Evolutionary conservation across 2,797 vertebrate genomes (phyloP).

Genomic region (Triplophysa bombifrons): DNA sequence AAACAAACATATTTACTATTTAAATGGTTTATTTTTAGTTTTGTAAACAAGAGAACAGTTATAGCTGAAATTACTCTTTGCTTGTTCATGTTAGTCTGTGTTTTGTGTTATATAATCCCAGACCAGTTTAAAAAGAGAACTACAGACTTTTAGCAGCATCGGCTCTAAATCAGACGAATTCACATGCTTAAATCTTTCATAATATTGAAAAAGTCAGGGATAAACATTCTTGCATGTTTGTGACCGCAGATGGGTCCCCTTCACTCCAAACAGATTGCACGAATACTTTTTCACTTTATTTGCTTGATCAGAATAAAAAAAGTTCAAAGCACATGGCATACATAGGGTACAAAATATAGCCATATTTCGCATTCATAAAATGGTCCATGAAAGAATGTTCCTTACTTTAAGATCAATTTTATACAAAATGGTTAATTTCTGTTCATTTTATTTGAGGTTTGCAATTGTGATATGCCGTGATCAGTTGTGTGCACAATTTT

Average conservation of each 20-base stretch:
- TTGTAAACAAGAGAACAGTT: neutral
- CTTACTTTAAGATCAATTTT: neutral
- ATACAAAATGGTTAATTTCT: neutral
- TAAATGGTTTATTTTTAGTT: no score
- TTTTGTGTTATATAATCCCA: slow-evolving; percentile 40
- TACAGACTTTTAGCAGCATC: slow-evolving; percentile 29
- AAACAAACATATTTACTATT: no score
- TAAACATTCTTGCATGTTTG: slow-evolving; percentile 44
- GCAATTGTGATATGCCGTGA: no score
- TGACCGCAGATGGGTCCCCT: neutral
- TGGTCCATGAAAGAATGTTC: neutral
- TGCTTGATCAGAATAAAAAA: neutral
- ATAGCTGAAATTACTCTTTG: neutral
- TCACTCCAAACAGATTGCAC: neutral
- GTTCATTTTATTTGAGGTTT: neutral
- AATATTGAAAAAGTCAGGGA: slow-evolving; percentile 38
- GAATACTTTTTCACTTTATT: neutral
- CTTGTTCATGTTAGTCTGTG: slow-evolving; percentile 20
- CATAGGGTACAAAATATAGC: neutral
- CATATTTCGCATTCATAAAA: no score
- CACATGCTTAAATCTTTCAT: slow-evolving; percentile 28
- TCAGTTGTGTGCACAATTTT: no score
- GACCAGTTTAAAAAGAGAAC: slow-evolving; percentile 18
- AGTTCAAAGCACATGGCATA: neutral
- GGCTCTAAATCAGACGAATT: slow-evolving; percentile 35